Evolutionary conservation across 2,113 vertebrate genomes (phyloP).

Genomic region (Xenus cinereus): DNA sequence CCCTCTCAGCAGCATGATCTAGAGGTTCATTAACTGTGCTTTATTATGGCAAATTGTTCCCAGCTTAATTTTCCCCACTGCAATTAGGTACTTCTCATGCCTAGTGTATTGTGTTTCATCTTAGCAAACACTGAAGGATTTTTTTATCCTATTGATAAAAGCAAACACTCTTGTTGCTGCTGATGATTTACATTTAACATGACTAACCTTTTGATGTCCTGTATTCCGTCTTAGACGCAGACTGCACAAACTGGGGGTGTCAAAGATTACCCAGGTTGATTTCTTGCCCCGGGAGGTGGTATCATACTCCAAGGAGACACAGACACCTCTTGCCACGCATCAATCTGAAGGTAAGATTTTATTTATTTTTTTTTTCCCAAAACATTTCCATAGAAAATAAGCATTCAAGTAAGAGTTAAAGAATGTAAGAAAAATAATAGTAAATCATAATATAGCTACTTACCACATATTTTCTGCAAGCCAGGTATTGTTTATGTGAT

Average conservation of each 20-base stretch:
- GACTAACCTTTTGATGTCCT: conserved; percentile 20
- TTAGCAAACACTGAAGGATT: neutral
- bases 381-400: neutral
- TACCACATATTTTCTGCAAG: conserved; percentile 3
- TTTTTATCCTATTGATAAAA: neutral
- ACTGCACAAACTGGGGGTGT: conserved; percentile 88
- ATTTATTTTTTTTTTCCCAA: neutral
- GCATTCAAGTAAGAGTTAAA: neutral
- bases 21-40: neutral
- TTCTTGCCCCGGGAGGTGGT: conserved; percentile 94
- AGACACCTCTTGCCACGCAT: conserved; percentile 87
- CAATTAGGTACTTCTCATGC: neutral
- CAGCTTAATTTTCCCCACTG: neutral
- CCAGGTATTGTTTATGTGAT: conserved; percentile 36
- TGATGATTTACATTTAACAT: neutral
- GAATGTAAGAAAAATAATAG: neutral
- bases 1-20: neutral
- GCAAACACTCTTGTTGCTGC: neutral
- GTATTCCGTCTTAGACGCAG: conserved; percentile 78
- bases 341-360: conserved; percentile 86
- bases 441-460: neutral
- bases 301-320: conserved; percentile 94
- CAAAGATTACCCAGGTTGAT: conserved; percentile 95
- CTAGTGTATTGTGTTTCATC: neutral
- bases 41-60: neutral